Conservation (phyloP, 2,888 invertebrate genomes). For the Allolobophora icterica region DNA sequence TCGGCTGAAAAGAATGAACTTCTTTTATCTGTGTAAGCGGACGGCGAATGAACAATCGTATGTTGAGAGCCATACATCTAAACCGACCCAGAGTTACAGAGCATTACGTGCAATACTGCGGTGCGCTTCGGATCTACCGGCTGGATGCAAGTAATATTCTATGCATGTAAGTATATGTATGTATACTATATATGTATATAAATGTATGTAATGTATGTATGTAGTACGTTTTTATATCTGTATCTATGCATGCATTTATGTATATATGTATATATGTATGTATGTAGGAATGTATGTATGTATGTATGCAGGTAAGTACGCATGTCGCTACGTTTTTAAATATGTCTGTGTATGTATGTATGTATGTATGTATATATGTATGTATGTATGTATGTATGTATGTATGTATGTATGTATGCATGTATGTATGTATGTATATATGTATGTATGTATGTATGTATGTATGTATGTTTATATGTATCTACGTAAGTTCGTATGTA, state of each 20-base stretch:
- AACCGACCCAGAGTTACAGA: neutral
- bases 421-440: too few relatives aligned
- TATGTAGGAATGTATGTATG: neutral
- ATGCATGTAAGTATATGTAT: neutral
- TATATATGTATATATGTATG: neutral
- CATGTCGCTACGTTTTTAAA: neutral
- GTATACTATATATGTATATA: neutral
- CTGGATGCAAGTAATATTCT: neutral
- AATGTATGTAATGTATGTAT: too few relatives aligned
- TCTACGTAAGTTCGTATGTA: too few relatives aligned
- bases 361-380: too few relatives aligned
- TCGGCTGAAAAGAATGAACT: neutral
- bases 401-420: too few relatives aligned
- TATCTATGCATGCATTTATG: too few relatives aligned
- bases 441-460: neutral
- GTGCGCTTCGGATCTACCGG: too few relatives aligned
- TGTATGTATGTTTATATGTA: neutral
- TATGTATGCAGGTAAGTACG: neutral
- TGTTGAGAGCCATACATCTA: neutral
- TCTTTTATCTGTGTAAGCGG: neutral
- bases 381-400: too few relatives aligned
- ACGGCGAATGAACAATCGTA: neutral
- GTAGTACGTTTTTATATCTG: too few relatives aligned
- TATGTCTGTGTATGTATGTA: too few relatives aligned
- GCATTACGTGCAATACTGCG: neutral